These are phyloP conservation scores for Calycopis cecrops DNA, from an alignment of 1,140 invertebrate species.

Conservation along the genomic window DNA sequence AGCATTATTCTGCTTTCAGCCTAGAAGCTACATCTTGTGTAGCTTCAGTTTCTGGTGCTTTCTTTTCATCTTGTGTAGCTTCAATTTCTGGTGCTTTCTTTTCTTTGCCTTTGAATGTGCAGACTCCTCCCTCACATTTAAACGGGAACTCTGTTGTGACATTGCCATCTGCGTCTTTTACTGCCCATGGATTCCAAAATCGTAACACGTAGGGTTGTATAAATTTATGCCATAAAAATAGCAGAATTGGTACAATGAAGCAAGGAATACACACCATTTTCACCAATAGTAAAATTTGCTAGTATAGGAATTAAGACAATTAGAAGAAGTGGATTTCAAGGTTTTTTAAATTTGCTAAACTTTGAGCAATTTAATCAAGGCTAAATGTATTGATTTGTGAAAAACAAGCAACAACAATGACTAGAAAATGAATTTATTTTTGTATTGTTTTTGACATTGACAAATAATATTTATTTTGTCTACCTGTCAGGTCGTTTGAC, in stretches of 20 bases:
- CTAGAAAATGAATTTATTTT: too few species aligned
- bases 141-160: slow-evolving; percentile 76
- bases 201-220: slow-evolving; percentile 83
- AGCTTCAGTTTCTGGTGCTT: slow-evolving; percentile 18
- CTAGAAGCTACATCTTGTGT: slow-evolving; percentile 5
- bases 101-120: slow-evolving; percentile 46
- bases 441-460: too few species aligned
- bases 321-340: too few species aligned
- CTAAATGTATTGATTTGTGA: too few species aligned
- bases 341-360: too few species aligned
- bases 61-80: slow-evolving; percentile 23
- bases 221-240: slow-evolving; percentile 86
- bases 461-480: too few species aligned
- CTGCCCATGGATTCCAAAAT: slow-evolving; percentile 86
- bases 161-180: slow-evolving; percentile 76
- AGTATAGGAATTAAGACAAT: too few species aligned
- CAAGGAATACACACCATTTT: slow-evolving; percentile 87
- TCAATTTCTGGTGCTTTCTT: slow-evolving; percentile 26
- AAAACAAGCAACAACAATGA: too few species aligned
- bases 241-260: slow-evolving; percentile 83
- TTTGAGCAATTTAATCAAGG: too few species aligned
- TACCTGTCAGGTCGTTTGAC: too few species aligned
- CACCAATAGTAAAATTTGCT: not conserved
- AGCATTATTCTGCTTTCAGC: slow-evolving; percentile 12
- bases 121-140: slow-evolving; percentile 74